A percentile compares a stretch with the other conserved stretches of the same genome.
Evolutionary conservation across 2,797 vertebrate genomes (phyloP).

Genomic region (Lacerta agilis): DNA sequence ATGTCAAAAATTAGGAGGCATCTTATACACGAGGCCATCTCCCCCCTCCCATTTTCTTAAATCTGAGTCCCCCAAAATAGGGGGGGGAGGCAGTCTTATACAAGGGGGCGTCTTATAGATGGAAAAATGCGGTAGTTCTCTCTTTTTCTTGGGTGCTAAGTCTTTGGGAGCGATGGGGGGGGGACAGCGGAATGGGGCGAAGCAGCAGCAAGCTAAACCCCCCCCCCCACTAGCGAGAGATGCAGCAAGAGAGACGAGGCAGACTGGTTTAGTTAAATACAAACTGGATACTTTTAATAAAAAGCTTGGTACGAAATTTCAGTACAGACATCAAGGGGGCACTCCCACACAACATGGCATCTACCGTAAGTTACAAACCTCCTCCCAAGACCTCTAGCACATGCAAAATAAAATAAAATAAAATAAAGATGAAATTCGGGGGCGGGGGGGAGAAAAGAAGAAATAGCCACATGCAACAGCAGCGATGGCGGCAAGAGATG

Average conservation of each 20-base stretch:
- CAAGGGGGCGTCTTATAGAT: no score
- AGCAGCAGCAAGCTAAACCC: constrained; percentile 84
- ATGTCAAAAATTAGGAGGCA: no score
- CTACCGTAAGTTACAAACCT: constrained; percentile 83
- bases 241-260: constrained; percentile 98
- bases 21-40: no score
- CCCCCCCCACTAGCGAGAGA: constrained; percentile 82
- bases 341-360: constrained; percentile 87
- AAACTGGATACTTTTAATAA: constrained; percentile 98
- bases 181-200: constrained; percentile 76
- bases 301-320: constrained; percentile 91
- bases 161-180: constrained; percentile 72
- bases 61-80: no score
- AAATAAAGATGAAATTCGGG: constrained; percentile 63
- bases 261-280: constrained; percentile 94
- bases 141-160: constrained; percentile 44
- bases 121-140: constrained; percentile 36
- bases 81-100: no score
- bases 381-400: constrained; percentile 80
- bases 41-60: no score
- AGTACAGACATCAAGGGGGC: constrained; percentile 93
- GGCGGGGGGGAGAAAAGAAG: constrained; percentile 14
- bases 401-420: constrained; percentile 68
- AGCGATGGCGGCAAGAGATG: constrained; percentile 62
- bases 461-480: constrained; percentile 51